Evolutionary conservation across 2,113 vertebrate genomes (phyloP).

Genomic region (Equus quagga): DNA sequence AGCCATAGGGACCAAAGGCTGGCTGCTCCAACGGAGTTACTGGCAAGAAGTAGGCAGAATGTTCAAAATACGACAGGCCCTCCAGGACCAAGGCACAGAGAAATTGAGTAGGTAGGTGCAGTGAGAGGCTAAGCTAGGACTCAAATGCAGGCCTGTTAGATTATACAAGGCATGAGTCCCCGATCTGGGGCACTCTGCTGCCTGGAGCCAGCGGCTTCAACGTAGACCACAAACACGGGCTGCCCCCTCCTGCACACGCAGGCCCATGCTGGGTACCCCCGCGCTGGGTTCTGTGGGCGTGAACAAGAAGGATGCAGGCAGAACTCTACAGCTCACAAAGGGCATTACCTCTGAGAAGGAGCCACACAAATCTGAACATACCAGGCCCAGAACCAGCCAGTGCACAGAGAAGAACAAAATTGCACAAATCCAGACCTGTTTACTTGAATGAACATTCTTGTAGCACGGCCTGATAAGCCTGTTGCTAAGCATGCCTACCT

Average conservation of each 20-base stretch:
- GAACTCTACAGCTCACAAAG: background rate
- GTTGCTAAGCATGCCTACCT: constrained; percentile 41
- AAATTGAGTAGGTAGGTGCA: background rate
- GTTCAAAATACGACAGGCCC: background rate
- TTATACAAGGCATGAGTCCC: background rate
- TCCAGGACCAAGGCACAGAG: background rate
- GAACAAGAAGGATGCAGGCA: background rate
- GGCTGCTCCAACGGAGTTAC: background rate
- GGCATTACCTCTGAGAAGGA: background rate
- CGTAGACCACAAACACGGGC: background rate
- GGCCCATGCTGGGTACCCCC: rapidly evolving
- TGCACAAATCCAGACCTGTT: constrained; percentile 44
- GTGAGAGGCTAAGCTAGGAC: background rate
- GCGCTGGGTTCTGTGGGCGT: background rate
- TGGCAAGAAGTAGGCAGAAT: background rate
- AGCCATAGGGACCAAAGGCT: background rate
- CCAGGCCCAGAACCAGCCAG: background rate
- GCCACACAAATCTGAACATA: background rate
- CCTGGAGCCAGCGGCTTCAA: background rate
- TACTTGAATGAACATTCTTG: constrained; percentile 57
- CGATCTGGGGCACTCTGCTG: background rate
- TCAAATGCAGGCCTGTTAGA: background rate
- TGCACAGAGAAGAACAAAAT: background rate
- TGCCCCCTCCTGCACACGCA: background rate
- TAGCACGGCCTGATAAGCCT: constrained; percentile 50